A percentile compares a stretch with the other conserved stretches of the same genome.
Evolutionary conservation across 2,797 vertebrate species (phyloP).

Genomic region (Lepilemur ruficaudatus): DNA sequence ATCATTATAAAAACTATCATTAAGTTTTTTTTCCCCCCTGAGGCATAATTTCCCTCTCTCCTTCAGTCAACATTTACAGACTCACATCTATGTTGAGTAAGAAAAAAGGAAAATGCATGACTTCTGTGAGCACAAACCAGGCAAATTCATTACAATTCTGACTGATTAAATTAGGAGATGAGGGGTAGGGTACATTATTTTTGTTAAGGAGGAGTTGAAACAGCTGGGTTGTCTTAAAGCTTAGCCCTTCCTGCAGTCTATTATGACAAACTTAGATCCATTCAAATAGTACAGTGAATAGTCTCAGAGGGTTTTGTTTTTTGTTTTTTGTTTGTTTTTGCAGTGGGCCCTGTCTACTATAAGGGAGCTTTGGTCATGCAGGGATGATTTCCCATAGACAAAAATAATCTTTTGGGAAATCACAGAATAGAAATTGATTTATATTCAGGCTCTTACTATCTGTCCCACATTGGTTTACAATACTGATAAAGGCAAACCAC

Average conservation of each 20-base stretch:
- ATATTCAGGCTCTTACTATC: background rate
- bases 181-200: accelerated
- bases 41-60: background rate
- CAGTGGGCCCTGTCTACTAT: background rate
- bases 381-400: background rate
- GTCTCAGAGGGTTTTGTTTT: background rate
- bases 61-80: background rate
- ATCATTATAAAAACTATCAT: background rate
- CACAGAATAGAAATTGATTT: background rate
- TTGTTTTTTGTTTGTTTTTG: background rate
- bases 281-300: background rate
- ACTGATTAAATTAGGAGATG: background rate
- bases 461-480: background rate
- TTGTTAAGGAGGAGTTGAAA: background rate
- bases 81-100: background rate
- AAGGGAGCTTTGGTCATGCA: background rate
- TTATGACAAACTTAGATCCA: background rate
- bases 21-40: background rate
- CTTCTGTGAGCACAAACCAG: background rate
- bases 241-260: no score
- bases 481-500: background rate
- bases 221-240: background rate
- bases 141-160: background rate
- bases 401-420: background rate
- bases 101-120: background rate